Base-by-base conservation (phyloP, 1,140 invertebrate genomes). In the silkworm (Bombyx mori) region DNA sequence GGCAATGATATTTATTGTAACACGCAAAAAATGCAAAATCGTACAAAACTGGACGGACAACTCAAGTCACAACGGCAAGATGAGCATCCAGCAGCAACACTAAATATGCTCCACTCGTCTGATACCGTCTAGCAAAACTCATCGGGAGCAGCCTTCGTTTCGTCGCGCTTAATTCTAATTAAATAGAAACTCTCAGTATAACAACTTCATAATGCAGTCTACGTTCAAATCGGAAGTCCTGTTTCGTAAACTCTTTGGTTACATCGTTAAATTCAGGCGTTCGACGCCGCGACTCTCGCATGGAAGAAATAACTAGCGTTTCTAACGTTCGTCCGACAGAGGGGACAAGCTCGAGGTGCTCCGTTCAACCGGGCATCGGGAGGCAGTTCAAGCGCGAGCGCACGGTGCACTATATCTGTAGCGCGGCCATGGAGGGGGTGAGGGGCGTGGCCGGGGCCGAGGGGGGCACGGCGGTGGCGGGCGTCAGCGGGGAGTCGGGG, bases 41-140 rank as follows among this genome's bases (percentile, higher is more conserved):
- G 26, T 35, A 35, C 26, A 35, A 83, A 82, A 79, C 73, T 86
- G 83, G 83, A 86, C 83, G 83, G 83, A 85, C 71, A 86, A 85
- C 83, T 85, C 83, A 86, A 85, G 79, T 83, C 77, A 84, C 75
- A 82, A 73, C 69, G 56, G 82, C 75, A 81, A 79, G 56, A 85
- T 84, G 82, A 80, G 78, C 75, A 86, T 84, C 81, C 81, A 81
- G 2, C 2, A 47, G 74, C 71, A 70, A 76, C 70, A 65, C 53
- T 66, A 68, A 73, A 65, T 57, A 73, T 69, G 61, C 67, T 58
- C 62, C 62, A 65, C 35, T 56, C 56, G 47, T 46, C 56, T 53
- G 61, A 35, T 72, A 71, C 48, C 54, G 48, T 65, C 56, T 59
- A 76, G 68, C 56, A 52, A 70, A 75, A 76, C 54, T 42, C 18